phyloP scores from a whole-genome alignment of 1,140 invertebrate genomes.

The Drosophila fuyamai region DNA sequence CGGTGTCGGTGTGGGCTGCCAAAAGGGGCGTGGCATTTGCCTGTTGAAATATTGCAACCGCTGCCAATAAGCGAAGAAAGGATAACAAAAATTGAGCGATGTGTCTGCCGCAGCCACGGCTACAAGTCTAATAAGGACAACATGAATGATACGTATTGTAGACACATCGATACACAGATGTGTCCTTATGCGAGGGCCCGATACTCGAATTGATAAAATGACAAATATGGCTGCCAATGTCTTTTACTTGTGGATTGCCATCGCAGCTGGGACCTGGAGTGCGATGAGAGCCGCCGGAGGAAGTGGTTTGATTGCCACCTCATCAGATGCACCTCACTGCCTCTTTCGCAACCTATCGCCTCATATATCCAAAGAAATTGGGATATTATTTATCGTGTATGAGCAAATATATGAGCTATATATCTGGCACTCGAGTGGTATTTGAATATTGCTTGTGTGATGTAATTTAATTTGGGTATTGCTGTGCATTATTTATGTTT shows the following conservation, averaged over 20 bases:
- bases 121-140: constrained; percentile 63
- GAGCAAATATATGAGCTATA: too few species aligned
- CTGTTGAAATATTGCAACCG: constrained; percentile 61
- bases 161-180: constrained; percentile 27
- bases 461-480: too few species aligned
- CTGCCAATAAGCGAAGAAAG: constrained; percentile 57
- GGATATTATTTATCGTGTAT: neutral
- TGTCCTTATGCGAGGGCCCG: constrained; percentile 1
- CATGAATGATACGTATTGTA: constrained; percentile 51
- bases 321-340: constrained; percentile 19
- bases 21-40: constrained; percentile 54
- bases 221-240: constrained; percentile 52
- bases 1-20: neutral
- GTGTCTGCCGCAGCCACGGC: constrained; percentile 37
- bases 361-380: neutral
- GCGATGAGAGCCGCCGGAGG: constrained; percentile 20
- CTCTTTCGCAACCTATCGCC: neutral
- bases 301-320: constrained; percentile 35
- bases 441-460: too few species aligned
- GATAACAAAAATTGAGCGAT: constrained; percentile 63
- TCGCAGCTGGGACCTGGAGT: constrained; percentile 33
- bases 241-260: constrained; percentile 39
- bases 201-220: constrained; percentile 58
- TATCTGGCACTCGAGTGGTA: neutral
- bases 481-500: too few species aligned